phyloP scores from a whole-genome alignment of 2,888 invertebrate genomes.

The Xanthorhoe spadicearia region DNA sequence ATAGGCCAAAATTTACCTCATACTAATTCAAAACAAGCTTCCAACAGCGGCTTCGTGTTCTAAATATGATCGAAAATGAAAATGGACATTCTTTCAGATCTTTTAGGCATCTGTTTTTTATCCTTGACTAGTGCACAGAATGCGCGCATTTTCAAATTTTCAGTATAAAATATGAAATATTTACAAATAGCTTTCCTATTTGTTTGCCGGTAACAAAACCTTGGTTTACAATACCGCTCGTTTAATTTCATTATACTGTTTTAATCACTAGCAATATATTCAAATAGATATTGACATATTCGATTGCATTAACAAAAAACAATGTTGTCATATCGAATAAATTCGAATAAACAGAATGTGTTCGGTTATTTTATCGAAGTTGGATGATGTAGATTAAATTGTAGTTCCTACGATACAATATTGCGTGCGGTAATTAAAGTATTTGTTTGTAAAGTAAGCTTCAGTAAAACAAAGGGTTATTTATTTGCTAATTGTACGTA shows the following conservation, averaged over 20 bases:
- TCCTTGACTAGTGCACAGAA: no score
- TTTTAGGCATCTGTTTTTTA: no score
- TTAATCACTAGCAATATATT: conserved; percentile 21
- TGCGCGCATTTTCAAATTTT: no score
- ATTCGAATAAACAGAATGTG: conserved; percentile 17
- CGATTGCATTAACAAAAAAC: conserved; percentile 15
- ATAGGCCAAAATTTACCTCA: background rate
- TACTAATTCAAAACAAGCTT: no score
- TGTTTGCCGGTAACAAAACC: background rate
- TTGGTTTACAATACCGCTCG: conserved; percentile 3
- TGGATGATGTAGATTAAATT: conserved; percentile 11
- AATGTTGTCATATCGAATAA: conserved; percentile 21
- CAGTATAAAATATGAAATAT: background rate
- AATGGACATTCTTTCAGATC: no score
- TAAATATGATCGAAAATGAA: no score
- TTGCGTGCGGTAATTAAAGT: conserved; percentile 7
- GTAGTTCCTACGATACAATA: background rate
- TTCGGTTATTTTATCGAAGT: conserved; percentile 22
- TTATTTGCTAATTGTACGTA: conserved; percentile 8
- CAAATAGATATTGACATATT: conserved; percentile 23
- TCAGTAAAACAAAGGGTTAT: conserved; percentile 9
- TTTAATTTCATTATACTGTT: conserved; percentile 10
- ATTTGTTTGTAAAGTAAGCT: background rate
- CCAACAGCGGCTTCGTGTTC: no score
- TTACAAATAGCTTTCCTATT: background rate